These are phyloP conservation scores for Synergus itoensis DNA, from an alignment of 2,888 invertebrate species.

Conservation along the genomic window DNA sequence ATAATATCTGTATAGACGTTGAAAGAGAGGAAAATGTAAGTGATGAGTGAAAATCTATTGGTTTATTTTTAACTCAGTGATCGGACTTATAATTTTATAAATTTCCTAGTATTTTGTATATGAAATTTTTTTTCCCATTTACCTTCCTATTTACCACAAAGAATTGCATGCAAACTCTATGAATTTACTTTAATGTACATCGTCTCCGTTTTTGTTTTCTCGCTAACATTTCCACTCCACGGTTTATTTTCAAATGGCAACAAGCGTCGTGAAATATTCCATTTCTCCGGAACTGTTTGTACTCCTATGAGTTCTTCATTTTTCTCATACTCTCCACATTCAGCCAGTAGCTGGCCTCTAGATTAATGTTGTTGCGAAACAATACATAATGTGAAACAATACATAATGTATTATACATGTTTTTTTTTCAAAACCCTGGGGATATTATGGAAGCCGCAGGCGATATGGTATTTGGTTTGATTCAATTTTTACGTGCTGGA, in stretches of 20 bases:
- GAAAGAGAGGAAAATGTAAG: too few species aligned
- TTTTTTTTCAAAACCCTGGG: background rate
- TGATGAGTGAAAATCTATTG: too few species aligned
- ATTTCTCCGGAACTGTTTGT: constrained; percentile 29
- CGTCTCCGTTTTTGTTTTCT: background rate
- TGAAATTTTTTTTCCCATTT: too few species aligned
- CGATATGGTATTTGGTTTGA: background rate
- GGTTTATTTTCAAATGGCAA: constrained; percentile 28
- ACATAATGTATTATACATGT: constrained; percentile 18
- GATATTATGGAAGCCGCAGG: background rate
- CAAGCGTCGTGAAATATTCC: constrained; percentile 35
- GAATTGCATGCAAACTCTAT: background rate
- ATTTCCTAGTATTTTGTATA: too few species aligned
- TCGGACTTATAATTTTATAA: too few species aligned
- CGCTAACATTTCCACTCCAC: background rate
- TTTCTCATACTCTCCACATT: constrained; percentile 11
- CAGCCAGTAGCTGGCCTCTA: background rate
- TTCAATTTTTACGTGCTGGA: constrained; percentile 2
- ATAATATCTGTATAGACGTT: too few species aligned
- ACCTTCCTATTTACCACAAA: background rate
- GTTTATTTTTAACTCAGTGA: too few species aligned
- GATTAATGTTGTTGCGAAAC: constrained; percentile 28
- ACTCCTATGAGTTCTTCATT: constrained; percentile 1
- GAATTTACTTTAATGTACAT: constrained; percentile 7
- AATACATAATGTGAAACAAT: constrained; percentile 33